phyloP scores from a whole-genome alignment of 2,888 invertebrate species.

The Pyrocoelia pectoralis region DNA sequence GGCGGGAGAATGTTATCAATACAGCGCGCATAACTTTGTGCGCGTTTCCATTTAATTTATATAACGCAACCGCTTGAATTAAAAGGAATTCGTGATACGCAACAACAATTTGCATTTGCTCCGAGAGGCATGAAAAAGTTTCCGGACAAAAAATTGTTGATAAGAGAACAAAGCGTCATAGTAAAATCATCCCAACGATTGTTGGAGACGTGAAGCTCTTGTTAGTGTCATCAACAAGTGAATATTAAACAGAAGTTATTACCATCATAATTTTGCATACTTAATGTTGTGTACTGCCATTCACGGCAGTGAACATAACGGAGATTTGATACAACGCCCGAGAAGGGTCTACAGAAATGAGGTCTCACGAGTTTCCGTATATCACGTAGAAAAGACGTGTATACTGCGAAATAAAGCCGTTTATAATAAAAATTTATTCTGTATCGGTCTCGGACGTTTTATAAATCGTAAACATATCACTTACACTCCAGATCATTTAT shows the following conservation, averaged over 20 bases:
- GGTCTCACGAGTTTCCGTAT: conserved; percentile 17
- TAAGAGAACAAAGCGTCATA: background rate
- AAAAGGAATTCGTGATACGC: conserved; percentile 1
- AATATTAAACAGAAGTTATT: conserved; percentile 12
- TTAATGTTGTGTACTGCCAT: background rate
- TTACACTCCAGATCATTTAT: conserved; percentile 12
- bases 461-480: conserved; percentile 21
- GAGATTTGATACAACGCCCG: conserved; percentile 14
- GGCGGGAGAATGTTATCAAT: conserved; percentile 7
- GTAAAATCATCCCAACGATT: background rate
- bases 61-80: background rate
- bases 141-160: background rate
- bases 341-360: conserved; percentile 16
- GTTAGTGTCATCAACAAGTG: conserved; percentile 13
- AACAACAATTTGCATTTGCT: background rate
- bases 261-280: conserved; percentile 1
- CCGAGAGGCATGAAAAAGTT: background rate
- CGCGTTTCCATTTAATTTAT: conserved; percentile 5
- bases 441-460: conserved; percentile 16
- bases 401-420: conserved; percentile 17
- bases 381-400: conserved; percentile 16
- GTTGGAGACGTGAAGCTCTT: conserved; percentile 6
- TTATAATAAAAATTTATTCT: conserved; percentile 23
- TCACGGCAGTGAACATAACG: background rate
- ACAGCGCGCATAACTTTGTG: conserved; percentile 4